Base-by-base conservation (phyloP, 2,888 invertebrate genomes). In the Thera britannica region DNA sequence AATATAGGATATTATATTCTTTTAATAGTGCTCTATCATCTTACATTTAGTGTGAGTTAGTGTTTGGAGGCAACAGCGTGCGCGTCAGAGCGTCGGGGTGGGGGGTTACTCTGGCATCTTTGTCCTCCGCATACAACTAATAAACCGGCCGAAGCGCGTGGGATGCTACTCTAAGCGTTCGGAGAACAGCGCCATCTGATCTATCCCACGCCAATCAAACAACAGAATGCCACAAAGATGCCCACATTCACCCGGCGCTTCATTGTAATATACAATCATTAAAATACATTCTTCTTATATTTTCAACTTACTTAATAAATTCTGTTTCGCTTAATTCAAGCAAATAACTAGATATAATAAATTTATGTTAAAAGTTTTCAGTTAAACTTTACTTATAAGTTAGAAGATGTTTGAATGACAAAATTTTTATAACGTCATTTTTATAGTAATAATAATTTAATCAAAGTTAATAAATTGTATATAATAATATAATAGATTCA, bases 401-500 rank as follows among this genome's bases (percentile, higher is more conserved):
- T 69, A 93, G 92, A 93, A 94, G 92, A 93, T 92, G 94, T 92
- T 93, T 92, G 86, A 94, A 94, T 94, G 94, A 94, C 94, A 92
- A 93, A 74, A 90, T 88, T 92, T 92, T 94, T 92, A 93, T 93
- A 91, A 93, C 90, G 92, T 92, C 92, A 93, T 93, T 90, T 90
- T 86, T 83, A 90, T 90, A 90, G 94, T 94, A 92, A 92, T 93
- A 94, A 94, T 94, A 91, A 94, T 93, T 92, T 92, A 93, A 93
- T 93, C 90, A 93, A 93, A 91, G 92, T 90, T 94, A 94, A 94
- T 94, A 94, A 93, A 94, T 92, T 94, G 93, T 93, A 94, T 91
- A 92, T 94, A 93, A 94, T 94, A 92, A 93, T 93, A 93, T 92
- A 93, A 94, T 94, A 93, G 93, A 93, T 94, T 93, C 91, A 94